A percentile compares a stretch with the other conserved stretches of the same genome.
These are phyloP conservation scores for Alcedo quadribrachys DNA, from an alignment of 2,797 vertebrate species.

Conservation along the genomic window DNA sequence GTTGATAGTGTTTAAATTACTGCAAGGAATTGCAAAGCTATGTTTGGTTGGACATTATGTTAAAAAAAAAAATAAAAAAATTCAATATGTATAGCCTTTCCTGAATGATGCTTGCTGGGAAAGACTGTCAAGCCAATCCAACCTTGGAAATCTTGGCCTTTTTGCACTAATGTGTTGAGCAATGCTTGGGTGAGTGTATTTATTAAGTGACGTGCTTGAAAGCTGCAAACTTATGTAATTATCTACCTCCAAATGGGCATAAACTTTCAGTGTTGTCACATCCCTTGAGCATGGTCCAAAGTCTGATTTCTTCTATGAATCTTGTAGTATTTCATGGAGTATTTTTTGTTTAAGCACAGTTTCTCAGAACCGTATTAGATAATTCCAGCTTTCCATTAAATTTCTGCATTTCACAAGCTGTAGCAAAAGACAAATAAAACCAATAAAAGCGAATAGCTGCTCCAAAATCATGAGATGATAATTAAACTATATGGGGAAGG, in stretches of 20 bases:
- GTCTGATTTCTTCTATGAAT: background rate
- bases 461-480: background rate
- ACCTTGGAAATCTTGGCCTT: background rate
- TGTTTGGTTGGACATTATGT: background rate
- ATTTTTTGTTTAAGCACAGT: background rate
- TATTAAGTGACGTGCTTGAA: background rate
- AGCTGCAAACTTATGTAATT: conserved; percentile 13
- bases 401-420: background rate
- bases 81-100: background rate
- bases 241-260: background rate
- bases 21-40: background rate
- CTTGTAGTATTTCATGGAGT: background rate
- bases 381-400: background rate
- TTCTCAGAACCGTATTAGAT: background rate
- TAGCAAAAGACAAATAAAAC: background rate
- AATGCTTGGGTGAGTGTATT: background rate
- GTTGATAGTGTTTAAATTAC: conserved; percentile 40
- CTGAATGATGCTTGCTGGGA: background rate
- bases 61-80: background rate
- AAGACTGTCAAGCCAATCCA: background rate
- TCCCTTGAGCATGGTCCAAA: background rate
- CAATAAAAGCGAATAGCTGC: background rate
- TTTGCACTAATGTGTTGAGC: background rate
- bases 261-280: background rate
- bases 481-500: background rate